These are phyloP conservation scores for Agonopterix arenella DNA, from an alignment of 2,888 invertebrate genomes.

Conservation along the genomic window DNA sequence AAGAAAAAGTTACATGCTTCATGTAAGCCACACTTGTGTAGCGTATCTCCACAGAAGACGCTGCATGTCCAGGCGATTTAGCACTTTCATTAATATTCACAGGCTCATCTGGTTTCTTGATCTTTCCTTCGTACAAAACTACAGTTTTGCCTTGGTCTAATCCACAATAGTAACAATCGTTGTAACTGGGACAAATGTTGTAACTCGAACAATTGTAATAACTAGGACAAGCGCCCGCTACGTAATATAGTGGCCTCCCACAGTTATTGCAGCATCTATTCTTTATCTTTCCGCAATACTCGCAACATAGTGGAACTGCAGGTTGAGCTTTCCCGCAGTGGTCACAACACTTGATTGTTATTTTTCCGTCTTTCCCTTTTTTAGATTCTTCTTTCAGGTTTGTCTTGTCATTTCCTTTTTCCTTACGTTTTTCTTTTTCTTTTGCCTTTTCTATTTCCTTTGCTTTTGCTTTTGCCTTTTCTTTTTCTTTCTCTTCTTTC, in stretches of 20 bases:
- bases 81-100: too few relatives aligned
- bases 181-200: not conserved
- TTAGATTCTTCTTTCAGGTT: too few relatives aligned
- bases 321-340: not conserved
- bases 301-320: not conserved
- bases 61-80: conserved; percentile 17
- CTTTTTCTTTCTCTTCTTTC: too few relatives aligned
- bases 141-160: not conserved
- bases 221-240: not conserved
- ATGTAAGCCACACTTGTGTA: conserved; percentile 31
- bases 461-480: too few relatives aligned
- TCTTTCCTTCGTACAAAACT: too few relatives aligned
- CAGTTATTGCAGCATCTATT: not conserved
- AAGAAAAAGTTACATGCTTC: conserved; percentile 36
- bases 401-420: too few relatives aligned
- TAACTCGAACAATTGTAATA: not conserved
- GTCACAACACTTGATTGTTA: not conserved
- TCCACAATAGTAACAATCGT: not conserved
- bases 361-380: too few relatives aligned
- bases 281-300: not conserved
- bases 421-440: too few relatives aligned
- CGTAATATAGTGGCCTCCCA: not conserved
- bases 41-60: conserved; percentile 43
- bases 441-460: too few relatives aligned
- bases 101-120: too few relatives aligned